Base-by-base conservation (phyloP, 2,797 vertebrate species). In the Siniperca undulata region DNA sequence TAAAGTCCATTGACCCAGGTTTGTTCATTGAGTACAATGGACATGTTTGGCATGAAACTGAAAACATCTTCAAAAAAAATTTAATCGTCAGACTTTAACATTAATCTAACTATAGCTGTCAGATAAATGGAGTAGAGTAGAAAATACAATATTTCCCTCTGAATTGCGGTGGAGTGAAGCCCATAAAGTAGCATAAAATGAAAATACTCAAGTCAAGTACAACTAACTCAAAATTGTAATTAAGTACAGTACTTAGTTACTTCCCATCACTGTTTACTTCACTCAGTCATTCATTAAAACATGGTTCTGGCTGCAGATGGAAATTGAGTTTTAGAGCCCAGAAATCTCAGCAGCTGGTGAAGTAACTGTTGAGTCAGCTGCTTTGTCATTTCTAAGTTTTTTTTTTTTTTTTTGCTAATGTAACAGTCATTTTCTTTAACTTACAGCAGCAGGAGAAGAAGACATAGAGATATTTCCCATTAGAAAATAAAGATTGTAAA, bases 1-100 rank as follows among this genome's bases (percentile, higher is more conserved):
- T 46, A 14, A 68, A 68, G 68, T 60, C 62, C 20, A 52, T 5
- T 40, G 13, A 73, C 22, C 36, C 56, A 34, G 48, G 36, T 79
- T 48, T 62, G 59, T 30, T 62, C 36, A 20, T 42, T 19, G 5
- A 24, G 44, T 16, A 16, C 34, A 12, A 13, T 10, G 19, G 13
- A 44, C 22, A 22, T 1, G 7, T 44, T 65, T 22, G 4, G 3
- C 24, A 7, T 1, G 24, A 20, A 48, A 20, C 27, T 22, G 46
- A 69, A 53, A 30, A 17, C n/a, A 70, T 27, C n/a, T 24, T 11
- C 4, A 5, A 22, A 46, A 38, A 36, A 36, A 36, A 36, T 36
- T 0, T 5, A 36, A 36, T 7, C 7, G 6, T 36, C 36, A 36
- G 36, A 30, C 30, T 30, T 30, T 30, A 30, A 30, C 30, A 30